These are phyloP conservation scores for Trisateles emortualis DNA, from an alignment of 2,888 invertebrate genomes.

Conservation along the genomic window DNA sequence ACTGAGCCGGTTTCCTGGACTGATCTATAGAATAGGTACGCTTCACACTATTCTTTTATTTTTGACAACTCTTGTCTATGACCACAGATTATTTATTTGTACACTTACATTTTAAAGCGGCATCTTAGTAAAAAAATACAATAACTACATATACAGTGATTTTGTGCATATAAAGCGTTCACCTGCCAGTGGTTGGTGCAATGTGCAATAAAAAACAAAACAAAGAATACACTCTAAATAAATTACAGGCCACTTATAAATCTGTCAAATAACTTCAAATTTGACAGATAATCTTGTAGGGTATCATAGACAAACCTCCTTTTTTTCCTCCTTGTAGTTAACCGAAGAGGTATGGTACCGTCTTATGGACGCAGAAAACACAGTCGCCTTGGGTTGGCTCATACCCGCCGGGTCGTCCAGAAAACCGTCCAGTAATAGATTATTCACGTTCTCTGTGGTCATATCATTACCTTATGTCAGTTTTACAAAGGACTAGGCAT, in stretches of 20 bases:
- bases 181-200: too few species aligned
- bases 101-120: not conserved
- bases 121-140: not conserved
- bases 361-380: conserved; percentile 52
- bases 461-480: not conserved
- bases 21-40: conserved; percentile 1
- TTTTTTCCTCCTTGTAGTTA: conserved; percentile 68
- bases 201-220: too few species aligned
- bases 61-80: conserved; percentile 44
- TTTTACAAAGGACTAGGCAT: too few species aligned
- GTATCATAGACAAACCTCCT: conserved; percentile 65
- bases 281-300: conserved; percentile 10
- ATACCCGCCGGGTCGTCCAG: conserved; percentile 70
- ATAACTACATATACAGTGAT: too few species aligned
- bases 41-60: too few species aligned
- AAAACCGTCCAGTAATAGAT: conserved; percentile 82
- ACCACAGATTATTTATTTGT: conserved; percentile 31
- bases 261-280: not conserved
- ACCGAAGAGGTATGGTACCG: conserved; percentile 75
- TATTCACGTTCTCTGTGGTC: conserved; percentile 76
- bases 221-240: too few species aligned
- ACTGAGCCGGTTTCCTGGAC: conserved; percentile 36
- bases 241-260: not conserved
- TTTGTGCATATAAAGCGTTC: too few species aligned
- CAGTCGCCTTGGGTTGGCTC: conserved; percentile 48